Evolutionary conservation across 2,797 vertebrate genomes (phyloP).

Genomic region (Pampus argenteus): DNA sequence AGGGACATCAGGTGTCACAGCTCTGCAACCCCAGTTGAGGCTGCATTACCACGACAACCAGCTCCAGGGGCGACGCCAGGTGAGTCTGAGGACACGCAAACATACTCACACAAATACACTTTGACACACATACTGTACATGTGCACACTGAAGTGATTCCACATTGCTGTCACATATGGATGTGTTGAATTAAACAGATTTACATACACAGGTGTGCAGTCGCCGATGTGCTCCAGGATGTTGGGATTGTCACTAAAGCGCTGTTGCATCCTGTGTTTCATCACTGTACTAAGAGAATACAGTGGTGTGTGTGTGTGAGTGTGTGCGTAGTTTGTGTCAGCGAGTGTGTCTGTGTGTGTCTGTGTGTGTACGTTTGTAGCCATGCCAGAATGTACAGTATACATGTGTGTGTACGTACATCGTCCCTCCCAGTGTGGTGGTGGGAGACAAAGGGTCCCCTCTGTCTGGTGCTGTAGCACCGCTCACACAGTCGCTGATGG

Average conservation of each 20-base stretch:
- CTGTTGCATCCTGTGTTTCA: slow-evolving; percentile 20
- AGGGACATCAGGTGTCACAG: slow-evolving; percentile 80
- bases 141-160: slow-evolving; percentile 25
- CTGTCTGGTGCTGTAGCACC: slow-evolving; percentile 73
- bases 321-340: slow-evolving; percentile 14
- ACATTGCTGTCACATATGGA: slow-evolving; percentile 30
- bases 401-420: slow-evolving; percentile 52
- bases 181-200: slow-evolving; percentile 19
- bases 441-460: slow-evolving; percentile 82
- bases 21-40: slow-evolving; percentile 74
- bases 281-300: slow-evolving; percentile 3
- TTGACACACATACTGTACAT: slow-evolving; percentile 37
- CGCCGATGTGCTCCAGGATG: slow-evolving; percentile 38
- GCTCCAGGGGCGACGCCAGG: slow-evolving; percentile 74
- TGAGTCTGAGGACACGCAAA: slow-evolving; percentile 76
- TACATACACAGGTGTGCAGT: slow-evolving; percentile 59
- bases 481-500: slow-evolving; percentile 45
- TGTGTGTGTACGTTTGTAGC: slow-evolving; percentile 14
- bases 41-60: slow-evolving; percentile 78
- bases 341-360: slow-evolving; percentile 8
- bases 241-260: slow-evolving; percentile 42
- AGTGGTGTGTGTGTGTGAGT: slow-evolving; percentile 17
- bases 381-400: slow-evolving; percentile 59
- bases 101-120: slow-evolving; percentile 31
- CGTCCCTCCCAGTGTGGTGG: slow-evolving; percentile 66